Evolutionary conservation across 1,140 invertebrate species (phyloP), one percentile per base, ranked within the genome.

Genomic region (Batillaria attramentaria): DNA sequence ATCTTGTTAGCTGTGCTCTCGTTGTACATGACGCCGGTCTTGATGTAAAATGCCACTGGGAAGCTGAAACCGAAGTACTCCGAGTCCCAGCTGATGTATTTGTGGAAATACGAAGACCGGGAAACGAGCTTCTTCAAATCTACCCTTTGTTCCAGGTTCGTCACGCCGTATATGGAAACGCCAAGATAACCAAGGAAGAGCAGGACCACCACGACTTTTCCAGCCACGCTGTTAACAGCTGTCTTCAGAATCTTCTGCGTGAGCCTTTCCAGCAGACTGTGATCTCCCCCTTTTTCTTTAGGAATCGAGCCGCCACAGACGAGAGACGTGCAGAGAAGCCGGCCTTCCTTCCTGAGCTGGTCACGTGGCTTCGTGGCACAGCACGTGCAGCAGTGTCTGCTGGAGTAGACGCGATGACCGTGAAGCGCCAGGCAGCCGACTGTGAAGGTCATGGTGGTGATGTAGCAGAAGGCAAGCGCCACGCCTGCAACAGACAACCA

Each of bases 361-460:
- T 77, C 74, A 39, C 76, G 72, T 24, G 72, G n/a, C 37, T 72
- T 54, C 28, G 62, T 77, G 50, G 50, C 39, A 28, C 18, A 13
- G 72, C 78, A 79, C 5, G 78, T 75, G 28, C 68, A 10, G 24
- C 39, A 39, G 62, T 79, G 78, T 3, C 72, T 41, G 6, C 31
- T 54, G 1, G 42, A 93, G 79, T 95, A 93, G 88, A 97, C 96
- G 85, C 95, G 94, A 88, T 96, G 95, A 20, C 96, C 97, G 69
- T 95, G 95, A 76, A 98, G 93, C 0, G 96, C 96, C 79, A 98
- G 94, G 87, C 96, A 97, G 24, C 95, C 97, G 18, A 95, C 94
- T 90, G 98, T 98, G 93, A 99, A 97, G 6, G 96, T 98, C 72
- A 98, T 91, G 90, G 99, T 97, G 94, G 97, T 98, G 2, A 98